Percentiles rank a stretch among this genome's conserved stretches.
Evolutionary conservation across 1,140 invertebrate genomes (phyloP).

Genomic region (Lethrus apterus): DNA sequence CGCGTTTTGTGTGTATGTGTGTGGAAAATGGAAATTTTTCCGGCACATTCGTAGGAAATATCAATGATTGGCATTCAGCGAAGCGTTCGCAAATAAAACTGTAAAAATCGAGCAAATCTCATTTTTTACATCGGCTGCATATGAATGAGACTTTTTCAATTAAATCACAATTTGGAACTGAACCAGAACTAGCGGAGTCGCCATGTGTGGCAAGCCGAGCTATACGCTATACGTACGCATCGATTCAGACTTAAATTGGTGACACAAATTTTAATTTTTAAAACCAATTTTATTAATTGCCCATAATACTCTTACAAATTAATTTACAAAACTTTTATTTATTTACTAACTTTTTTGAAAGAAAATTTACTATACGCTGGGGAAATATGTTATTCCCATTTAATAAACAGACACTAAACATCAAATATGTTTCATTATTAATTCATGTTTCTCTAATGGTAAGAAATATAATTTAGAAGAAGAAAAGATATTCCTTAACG

Average conservation of each 20-base stretch:
- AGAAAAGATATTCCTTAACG: no score
- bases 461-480: no score
- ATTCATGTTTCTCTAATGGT: no score
- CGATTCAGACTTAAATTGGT: constrained; percentile 9
- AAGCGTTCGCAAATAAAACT: constrained; percentile 30
- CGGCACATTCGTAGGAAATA: constrained; percentile 20
- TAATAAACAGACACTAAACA: no score
- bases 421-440: no score
- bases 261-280: no score
- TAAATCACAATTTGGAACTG: constrained; percentile 35
- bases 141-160: constrained; percentile 43
- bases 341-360: no score
- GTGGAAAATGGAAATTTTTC: constrained; percentile 10
- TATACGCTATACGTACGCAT: neutral
- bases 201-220: constrained; percentile 8
- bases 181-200: constrained; percentile 14
- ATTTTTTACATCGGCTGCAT: constrained; percentile 41
- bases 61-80: constrained; percentile 35
- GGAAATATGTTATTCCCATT: no score
- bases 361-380: no score
- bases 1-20: constrained; percentile 22
- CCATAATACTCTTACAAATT: no score
- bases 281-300: no score
- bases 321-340: no score
- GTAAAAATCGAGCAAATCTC: constrained; percentile 29